These are phyloP conservation scores for Drosophila nikananu DNA, from an alignment of 1,140 invertebrate genomes.

Conservation along the genomic window DNA sequence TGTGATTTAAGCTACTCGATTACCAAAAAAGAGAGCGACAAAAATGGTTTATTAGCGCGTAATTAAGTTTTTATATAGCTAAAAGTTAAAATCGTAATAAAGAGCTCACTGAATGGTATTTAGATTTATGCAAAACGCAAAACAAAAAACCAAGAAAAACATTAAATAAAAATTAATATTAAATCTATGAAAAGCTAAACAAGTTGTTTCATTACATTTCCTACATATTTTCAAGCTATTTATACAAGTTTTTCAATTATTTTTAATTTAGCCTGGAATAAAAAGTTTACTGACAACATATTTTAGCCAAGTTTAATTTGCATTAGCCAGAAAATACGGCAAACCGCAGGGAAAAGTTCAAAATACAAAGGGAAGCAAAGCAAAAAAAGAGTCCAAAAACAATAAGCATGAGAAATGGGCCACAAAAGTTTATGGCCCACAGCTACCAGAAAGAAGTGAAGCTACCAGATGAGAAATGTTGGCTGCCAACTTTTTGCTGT, in stretches of 20 bases:
- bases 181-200: slow-evolving; percentile 16
- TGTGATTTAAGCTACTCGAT: slow-evolving; percentile 43
- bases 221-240: slow-evolving; percentile 31
- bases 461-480: slow-evolving; percentile 38
- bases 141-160: slow-evolving; percentile 5
- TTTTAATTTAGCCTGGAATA: slow-evolving; percentile 48
- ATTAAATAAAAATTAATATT: slow-evolving; percentile 29
- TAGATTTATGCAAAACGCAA: slow-evolving; percentile 12
- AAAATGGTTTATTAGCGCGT: slow-evolving; percentile 26
- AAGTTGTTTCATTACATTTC: slow-evolving; percentile 28
- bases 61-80: slow-evolving; percentile 43
- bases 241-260: slow-evolving; percentile 64
- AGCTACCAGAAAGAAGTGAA: slow-evolving; percentile 3
- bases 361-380: neutral
- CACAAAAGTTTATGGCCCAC: slow-evolving; percentile 48
- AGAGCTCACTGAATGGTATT: slow-evolving; percentile 31
- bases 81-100: slow-evolving; percentile 19
- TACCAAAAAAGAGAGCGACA: slow-evolving; percentile 6
- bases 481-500: slow-evolving; percentile 50
- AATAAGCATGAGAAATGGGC: slow-evolving; percentile 58
- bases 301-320: slow-evolving; percentile 70
- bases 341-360: slow-evolving; percentile 35
- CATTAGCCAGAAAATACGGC: slow-evolving; percentile 49
- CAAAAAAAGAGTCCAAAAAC: slow-evolving; percentile 36
- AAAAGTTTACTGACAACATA: slow-evolving; percentile 31